Conservation (phyloP, 2,797 vertebrate species). For the Crax fasciolata region DNA sequence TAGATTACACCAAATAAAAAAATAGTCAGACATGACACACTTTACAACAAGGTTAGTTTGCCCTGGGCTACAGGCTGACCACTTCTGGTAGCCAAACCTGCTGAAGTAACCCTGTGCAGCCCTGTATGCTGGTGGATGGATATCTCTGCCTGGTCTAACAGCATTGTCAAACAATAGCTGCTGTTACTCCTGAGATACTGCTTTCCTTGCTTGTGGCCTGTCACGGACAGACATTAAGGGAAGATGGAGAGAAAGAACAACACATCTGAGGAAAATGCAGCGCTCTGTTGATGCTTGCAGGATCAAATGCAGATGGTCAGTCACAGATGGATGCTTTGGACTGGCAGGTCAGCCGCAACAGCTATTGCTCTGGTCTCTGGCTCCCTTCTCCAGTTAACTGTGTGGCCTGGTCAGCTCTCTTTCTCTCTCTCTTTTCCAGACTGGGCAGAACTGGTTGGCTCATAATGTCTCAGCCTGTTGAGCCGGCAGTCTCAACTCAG, state of each 20-base stretch:
- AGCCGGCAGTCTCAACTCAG: background rate
- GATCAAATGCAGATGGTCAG: constrained; percentile 69
- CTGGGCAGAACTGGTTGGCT: background rate
- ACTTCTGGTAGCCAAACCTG: background rate
- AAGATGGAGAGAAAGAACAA: constrained; percentile 17
- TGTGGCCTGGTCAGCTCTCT: constrained; percentile 30
- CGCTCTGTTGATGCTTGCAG: constrained; percentile 53
- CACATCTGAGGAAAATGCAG: background rate
- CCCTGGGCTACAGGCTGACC: background rate
- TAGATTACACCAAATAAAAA: background rate
- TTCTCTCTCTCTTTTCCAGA: background rate
- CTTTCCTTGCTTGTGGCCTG: background rate
- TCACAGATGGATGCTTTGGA: constrained; percentile 70
- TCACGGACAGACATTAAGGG: background rate
- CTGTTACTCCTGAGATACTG: background rate
- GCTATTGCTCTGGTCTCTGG: constrained; percentile 17
- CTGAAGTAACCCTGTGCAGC: background rate
- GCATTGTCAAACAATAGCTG: rapidly evolving
- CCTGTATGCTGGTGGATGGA: background rate
- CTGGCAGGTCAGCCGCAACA: constrained; percentile 60
- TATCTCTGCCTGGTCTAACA: background rate
- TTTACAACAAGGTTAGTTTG: background rate
- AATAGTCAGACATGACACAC: too few relatives aligned
- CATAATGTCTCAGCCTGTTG: background rate
- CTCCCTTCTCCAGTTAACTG: constrained; percentile 27